phyloP scores from a whole-genome alignment of 2,113 vertebrate species.

The Gasterosteus nipponicus region DNA sequence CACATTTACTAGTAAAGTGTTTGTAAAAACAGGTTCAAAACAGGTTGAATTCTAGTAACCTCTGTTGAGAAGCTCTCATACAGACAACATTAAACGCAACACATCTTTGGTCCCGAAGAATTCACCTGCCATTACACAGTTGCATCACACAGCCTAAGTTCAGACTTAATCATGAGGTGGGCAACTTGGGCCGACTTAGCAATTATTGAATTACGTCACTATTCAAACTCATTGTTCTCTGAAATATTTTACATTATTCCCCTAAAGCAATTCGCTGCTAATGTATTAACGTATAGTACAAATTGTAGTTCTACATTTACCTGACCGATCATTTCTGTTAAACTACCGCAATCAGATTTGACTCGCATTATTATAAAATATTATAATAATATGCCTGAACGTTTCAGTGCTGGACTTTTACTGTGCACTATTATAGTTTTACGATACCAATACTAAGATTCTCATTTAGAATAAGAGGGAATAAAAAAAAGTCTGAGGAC shows the following conservation, averaged over 20 bases:
- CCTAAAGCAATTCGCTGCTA: neutral
- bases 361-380: neutral
- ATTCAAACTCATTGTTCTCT: neutral
- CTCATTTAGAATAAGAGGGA: too few species aligned
- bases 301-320: neutral
- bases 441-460: too few species aligned
- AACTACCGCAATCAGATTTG: too few species aligned
- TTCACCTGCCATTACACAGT: neutral
- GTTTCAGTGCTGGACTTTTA: too few species aligned
- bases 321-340: too few species aligned
- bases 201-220: too few species aligned
- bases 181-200: neutral
- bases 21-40: too few species aligned
- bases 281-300: neutral
- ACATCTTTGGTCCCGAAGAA: neutral
- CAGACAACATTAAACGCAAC: neutral
- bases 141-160: neutral
- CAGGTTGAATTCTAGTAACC: too few species aligned
- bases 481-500: too few species aligned
- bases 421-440: too few species aligned
- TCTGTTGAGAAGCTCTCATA: neutral
- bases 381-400: too few species aligned
- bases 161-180: too few species aligned
- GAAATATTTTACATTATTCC: neutral
- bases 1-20: constrained; percentile 12